phyloP scores from a whole-genome alignment of 2,797 vertebrate species.

The Myoxocephalus aenaeus region DNA sequence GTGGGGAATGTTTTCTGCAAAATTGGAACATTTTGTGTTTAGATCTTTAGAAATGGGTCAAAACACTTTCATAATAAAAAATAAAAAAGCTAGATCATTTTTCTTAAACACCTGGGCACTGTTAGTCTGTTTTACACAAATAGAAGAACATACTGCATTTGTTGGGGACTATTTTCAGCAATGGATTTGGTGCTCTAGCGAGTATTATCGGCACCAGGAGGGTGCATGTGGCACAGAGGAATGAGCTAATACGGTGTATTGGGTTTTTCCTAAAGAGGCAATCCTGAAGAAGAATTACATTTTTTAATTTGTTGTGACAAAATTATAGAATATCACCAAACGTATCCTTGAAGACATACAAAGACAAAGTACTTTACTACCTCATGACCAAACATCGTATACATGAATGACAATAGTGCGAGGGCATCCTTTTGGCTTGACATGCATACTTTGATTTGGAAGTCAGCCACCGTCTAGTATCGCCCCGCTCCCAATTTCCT shows the following conservation, averaged over 20 bases:
- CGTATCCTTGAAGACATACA: neutral
- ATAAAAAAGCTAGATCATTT: neutral
- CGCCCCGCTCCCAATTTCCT: constrained; percentile 46
- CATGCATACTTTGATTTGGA: constrained; percentile 36
- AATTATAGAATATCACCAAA: neutral
- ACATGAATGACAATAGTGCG: neutral
- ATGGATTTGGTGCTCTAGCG: neutral
- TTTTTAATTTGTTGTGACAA: neutral
- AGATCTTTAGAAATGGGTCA: neutral
- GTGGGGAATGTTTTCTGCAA: neutral
- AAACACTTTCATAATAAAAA: neutral
- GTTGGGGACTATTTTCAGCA: neutral
- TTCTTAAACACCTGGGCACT: neutral
- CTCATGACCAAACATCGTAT: neutral
- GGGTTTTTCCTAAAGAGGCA: neutral
- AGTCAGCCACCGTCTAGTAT: constrained; percentile 24
- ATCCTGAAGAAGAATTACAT: neutral
- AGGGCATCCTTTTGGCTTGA: constrained; percentile 26
- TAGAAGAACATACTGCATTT: neutral
- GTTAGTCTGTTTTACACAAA: neutral
- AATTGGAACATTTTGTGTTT: neutral
- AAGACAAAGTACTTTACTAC: neutral
- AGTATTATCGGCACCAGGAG: neutral
- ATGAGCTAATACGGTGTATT: neutral
- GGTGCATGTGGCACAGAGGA: neutral